These are phyloP conservation scores for Scomber scombrus DNA, from an alignment of 2,113 vertebrate species.

Conservation along the genomic window DNA sequence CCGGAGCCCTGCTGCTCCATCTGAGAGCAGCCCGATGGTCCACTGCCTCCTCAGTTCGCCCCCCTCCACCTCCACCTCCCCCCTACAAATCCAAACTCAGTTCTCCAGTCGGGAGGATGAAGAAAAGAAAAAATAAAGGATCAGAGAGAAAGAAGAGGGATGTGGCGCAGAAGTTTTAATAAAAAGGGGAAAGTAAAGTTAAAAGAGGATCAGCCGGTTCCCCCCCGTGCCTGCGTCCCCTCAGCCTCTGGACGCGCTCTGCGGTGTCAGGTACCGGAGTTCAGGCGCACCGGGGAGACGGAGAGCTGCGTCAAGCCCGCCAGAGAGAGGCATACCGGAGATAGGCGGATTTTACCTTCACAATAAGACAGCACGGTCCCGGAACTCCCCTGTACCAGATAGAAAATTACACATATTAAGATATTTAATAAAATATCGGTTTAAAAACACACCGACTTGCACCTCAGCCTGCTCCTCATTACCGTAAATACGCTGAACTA, in stretches of 20 bases:
- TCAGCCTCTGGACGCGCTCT: slow-evolving; percentile 68
- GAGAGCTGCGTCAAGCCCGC: slow-evolving; percentile 64
- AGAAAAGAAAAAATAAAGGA: not conserved
- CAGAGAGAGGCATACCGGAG: slow-evolving; percentile 26
- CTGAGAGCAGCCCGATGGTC: slow-evolving; percentile 71
- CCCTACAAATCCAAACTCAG: slow-evolving; percentile 71
- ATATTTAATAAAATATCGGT: too few species aligned
- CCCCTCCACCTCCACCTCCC: slow-evolving; percentile 13
- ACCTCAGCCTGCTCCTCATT: too few species aligned
- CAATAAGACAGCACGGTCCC: slow-evolving; percentile 53
- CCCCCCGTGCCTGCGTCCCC: slow-evolving; percentile 58
- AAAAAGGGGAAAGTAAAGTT: slow-evolving; percentile 68
- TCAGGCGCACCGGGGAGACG: slow-evolving; percentile 74
- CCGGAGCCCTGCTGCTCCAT: slow-evolving; percentile 78
- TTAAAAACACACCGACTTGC: too few species aligned
- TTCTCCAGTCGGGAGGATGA: slow-evolving; percentile 43
- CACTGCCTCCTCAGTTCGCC: slow-evolving; percentile 43
- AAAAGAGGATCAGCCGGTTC: not conserved
- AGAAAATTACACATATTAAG: too few species aligned
- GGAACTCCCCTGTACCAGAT: slow-evolving; percentile 28
- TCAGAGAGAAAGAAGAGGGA: not conserved
- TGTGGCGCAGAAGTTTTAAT: slow-evolving; percentile 58
- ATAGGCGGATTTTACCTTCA: slow-evolving; percentile 44
- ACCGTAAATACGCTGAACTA: too few species aligned
- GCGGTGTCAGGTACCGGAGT: slow-evolving; percentile 76